phyloP scores from a whole-genome alignment of 2,113 vertebrate genomes.

The Meriones unguiculatus region DNA sequence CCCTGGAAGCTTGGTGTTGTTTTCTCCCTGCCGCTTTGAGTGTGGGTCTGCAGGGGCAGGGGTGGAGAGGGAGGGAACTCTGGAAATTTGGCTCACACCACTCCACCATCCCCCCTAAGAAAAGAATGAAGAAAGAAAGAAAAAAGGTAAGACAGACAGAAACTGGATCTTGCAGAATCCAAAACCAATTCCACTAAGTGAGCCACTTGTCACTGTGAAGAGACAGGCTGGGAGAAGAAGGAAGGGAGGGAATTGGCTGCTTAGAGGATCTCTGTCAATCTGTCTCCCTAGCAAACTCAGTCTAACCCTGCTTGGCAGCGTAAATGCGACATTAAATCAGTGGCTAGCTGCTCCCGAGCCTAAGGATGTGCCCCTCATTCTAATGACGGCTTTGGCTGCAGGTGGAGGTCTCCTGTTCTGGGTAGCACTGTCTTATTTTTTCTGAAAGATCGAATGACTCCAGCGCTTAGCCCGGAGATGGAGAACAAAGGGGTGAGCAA shows the following conservation, averaged over 20 bases:
- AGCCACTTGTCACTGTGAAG: not conserved
- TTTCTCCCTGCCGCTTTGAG: not conserved
- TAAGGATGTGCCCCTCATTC: not conserved
- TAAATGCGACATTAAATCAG: not conserved
- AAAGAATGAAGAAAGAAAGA: not conserved
- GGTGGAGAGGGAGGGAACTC: not conserved
- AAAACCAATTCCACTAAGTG: not conserved
- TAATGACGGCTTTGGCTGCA: not conserved
- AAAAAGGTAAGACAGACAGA: not conserved
- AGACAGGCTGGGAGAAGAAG: not conserved
- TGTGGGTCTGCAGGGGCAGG: not conserved
- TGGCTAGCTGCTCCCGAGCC: not conserved
- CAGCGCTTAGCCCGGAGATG: not conserved
- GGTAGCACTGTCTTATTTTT: slow-evolving; percentile 18
- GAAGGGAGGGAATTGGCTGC: not conserved
- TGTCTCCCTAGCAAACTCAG: not conserved
- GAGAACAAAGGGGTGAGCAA: not conserved
- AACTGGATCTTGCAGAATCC: not conserved
- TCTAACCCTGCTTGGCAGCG: not conserved
- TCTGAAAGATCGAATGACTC: not conserved
- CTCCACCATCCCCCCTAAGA: too few relatives aligned
- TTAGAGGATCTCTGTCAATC: not conserved
- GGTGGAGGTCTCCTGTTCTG: not conserved
- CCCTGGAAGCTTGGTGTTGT: fast-evolving
- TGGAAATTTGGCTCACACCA: not conserved